Evolutionary conservation across 1,140 invertebrate species (phyloP).

Genomic region (Mesaphorura yosii): DNA sequence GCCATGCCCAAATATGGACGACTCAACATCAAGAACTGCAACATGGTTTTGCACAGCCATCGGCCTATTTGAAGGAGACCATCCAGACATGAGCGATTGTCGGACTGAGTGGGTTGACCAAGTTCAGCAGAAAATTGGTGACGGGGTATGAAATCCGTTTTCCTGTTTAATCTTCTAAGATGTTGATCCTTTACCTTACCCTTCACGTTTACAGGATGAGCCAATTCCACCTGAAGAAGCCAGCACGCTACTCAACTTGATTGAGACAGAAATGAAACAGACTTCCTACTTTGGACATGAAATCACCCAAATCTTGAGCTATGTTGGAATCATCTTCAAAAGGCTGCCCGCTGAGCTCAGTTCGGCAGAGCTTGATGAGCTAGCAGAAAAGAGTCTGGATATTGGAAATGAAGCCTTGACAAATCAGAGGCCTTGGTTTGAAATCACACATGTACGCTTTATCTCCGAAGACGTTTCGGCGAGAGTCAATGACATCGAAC

Average conservation of each 20-base stretch:
- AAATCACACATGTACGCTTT: background rate
- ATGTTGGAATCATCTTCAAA: background rate
- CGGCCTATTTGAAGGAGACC: background rate
- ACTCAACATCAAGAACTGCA: background rate
- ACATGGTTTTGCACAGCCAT: background rate
- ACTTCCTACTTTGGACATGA: constrained; percentile 12
- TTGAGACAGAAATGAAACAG: background rate
- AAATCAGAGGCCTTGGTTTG: constrained; percentile 2
- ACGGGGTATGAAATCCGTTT: background rate
- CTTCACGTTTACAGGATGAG: background rate
- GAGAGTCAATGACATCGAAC: background rate
- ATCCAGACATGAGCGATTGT: background rate
- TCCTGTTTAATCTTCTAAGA: background rate
- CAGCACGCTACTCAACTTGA: background rate
- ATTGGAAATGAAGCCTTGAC: background rate
- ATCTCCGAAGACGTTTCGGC: background rate
- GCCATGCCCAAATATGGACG: background rate
- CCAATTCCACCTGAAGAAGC: background rate
- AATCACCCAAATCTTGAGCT: background rate
- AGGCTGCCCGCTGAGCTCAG: background rate
- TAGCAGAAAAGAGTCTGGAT: background rate
- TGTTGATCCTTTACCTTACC: background rate
- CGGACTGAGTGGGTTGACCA: background rate
- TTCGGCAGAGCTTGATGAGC: background rate
- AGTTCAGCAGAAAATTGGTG: background rate